Conservation (phyloP, 2,888 invertebrate genomes). For the Amblyteles armatorius region DNA sequence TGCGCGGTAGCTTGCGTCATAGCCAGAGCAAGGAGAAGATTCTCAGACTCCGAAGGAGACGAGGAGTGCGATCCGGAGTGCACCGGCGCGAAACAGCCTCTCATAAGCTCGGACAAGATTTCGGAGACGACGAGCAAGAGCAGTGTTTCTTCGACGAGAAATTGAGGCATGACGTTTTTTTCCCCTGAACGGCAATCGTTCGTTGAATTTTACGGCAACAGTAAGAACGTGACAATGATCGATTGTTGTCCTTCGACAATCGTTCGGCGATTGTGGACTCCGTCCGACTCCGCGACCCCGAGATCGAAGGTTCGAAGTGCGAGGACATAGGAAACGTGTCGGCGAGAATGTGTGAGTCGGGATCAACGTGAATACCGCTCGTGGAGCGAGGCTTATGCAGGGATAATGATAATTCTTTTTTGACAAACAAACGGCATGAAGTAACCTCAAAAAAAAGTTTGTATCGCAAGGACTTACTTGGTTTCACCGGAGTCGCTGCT, state of each 20-base stretch:
- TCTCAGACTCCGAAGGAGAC: slow-evolving; percentile 74
- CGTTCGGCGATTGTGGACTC: not conserved
- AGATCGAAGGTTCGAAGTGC: not conserved
- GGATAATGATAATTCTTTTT: not conserved
- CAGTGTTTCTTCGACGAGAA: slow-evolving; percentile 46
- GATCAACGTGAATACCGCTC: not conserved
- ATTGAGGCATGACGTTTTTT: slow-evolving; percentile 6
- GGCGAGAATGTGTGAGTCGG: not conserved
- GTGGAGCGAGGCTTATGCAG: not conserved
- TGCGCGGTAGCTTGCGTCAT: slow-evolving; percentile 76
- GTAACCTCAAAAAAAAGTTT: slow-evolving; percentile 58
- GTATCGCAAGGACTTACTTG: slow-evolving; percentile 73
- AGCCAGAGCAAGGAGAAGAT: slow-evolving; percentile 72
- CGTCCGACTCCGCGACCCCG: not conserved
- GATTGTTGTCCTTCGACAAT: not conserved
- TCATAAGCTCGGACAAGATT: slow-evolving; percentile 73
- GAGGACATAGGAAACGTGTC: not conserved
- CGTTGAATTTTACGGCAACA: not conserved
- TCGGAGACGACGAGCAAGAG: slow-evolving; percentile 63
- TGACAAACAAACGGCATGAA: slow-evolving; percentile 48
- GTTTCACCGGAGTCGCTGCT: slow-evolving; percentile 82
- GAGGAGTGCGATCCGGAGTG: slow-evolving; percentile 76
- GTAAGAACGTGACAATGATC: not conserved
- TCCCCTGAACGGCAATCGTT: no score
- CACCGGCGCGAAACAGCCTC: slow-evolving; percentile 73